Base-by-base conservation (phyloP, 1,140 invertebrate genomes). In the Diuraphis noxia region DNA sequence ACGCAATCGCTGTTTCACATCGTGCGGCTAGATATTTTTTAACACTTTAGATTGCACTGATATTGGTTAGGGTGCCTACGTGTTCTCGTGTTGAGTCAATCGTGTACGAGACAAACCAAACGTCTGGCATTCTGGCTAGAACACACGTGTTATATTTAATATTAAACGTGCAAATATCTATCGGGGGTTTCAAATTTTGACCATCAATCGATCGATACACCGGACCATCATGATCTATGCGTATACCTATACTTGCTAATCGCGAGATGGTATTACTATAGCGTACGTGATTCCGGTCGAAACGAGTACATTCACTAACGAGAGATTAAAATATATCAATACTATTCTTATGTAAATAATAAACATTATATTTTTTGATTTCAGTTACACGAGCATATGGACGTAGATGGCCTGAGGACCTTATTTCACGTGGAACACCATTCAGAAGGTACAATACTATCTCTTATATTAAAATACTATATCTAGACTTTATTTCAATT, bases 381-480 rank as follows among this genome's bases (percentile, higher is more conserved):
- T 38, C 93, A 93, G 93, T 92, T 95, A 92, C 94, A 95, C 93
- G 93, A 93, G 36, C 93, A 94, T 87, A 95, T 95, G 94, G 93
- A 93, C 92, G 92, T 93, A 92, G 93, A 94, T 52, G 94, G 95
- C 92, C 93, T 95, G 91, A 93, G 93, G 88, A 93, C 93, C 81
- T 92, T 95, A 91, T 95, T 95, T 93, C 94, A 95, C 92, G 94
- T 95, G 25, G 93, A 94, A 88, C 93, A 93, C 92, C 94, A 94
- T 93, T 93, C 94, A 92, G 92, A 94, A 94, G 94, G 94, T 95
- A 93, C 93, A 19, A 46, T 43, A 21, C 21, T 79, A 79, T 79
- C n/a, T 79, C 36, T 0, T 23, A 36, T 23, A 79, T 9, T 79
- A 23, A 36, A 38, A 79, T 38, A 38, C 0, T 79, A n/a, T 41